Percentiles rank a stretch among this genome's conserved stretches.
Evolutionary conservation across 2,888 invertebrate species (phyloP).

Genomic region (Poecilus cupreus): DNA sequence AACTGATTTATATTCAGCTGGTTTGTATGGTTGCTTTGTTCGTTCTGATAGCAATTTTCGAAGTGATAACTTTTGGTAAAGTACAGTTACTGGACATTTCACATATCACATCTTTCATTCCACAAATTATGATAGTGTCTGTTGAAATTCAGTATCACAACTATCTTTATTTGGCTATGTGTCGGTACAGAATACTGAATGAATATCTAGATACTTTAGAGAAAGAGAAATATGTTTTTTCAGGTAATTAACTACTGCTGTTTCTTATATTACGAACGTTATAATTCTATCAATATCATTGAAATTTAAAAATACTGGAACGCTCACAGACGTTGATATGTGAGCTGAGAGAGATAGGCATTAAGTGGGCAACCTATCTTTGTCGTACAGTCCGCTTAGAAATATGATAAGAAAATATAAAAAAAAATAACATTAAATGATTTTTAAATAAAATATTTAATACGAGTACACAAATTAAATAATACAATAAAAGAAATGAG

Average conservation of each 20-base stretch:
- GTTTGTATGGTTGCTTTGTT: background rate
- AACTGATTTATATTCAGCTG: constrained; percentile 5
- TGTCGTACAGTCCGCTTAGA: too few relatives aligned
- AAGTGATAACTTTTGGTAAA: background rate
- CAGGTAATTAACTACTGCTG: background rate
- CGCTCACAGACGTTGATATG: too few relatives aligned
- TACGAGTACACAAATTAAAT: too few relatives aligned
- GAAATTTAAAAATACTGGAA: too few relatives aligned
- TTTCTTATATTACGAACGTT: background rate
- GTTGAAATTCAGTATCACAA: constrained; percentile 66
- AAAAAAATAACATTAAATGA: too few relatives aligned
- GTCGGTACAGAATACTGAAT: constrained; percentile 64
- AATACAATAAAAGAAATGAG: too few relatives aligned
- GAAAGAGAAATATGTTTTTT: constrained; percentile 57
- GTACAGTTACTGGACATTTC: background rate
- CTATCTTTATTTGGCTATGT: constrained; percentile 63
- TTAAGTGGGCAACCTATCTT: too few relatives aligned
- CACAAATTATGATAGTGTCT: constrained; percentile 60
- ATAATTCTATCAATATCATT: too few relatives aligned
- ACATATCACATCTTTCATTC: background rate
- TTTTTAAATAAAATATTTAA: too few relatives aligned
- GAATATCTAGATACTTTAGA: constrained; percentile 64
- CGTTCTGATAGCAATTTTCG: background rate
- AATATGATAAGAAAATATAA: too few relatives aligned
- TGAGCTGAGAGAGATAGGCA: too few relatives aligned